Conservation (phyloP, 2,113 vertebrate species). For the Oreochromis niloticus region DNA sequence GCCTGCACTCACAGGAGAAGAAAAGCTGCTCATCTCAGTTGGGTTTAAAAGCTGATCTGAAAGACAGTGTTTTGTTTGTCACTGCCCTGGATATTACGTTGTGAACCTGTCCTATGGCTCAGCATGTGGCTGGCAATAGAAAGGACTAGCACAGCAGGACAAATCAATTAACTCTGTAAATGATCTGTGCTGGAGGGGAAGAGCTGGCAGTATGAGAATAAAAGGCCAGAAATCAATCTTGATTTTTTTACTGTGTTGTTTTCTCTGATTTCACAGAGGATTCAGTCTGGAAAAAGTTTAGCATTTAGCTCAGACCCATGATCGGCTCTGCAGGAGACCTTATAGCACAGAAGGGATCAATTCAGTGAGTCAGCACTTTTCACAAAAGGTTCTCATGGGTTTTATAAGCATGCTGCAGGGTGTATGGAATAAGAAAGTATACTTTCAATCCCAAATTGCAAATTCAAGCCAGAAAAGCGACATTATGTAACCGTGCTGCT, state of each 20-base stretch:
- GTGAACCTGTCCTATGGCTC: conserved; percentile 24
- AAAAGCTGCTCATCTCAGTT: neutral
- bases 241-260: conserved; percentile 1
- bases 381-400: neutral
- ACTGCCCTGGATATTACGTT: neutral
- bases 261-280: conserved; percentile 8
- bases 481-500: neutral
- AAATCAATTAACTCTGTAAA: conserved; percentile 55
- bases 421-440: neutral
- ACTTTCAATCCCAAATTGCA: conserved; percentile 2
- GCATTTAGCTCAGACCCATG: neutral
- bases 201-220: conserved; percentile 9
- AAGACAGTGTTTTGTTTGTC: conserved; percentile 7
- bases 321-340: neutral
- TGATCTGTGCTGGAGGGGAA: conserved; percentile 24
- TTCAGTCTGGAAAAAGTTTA: neutral
- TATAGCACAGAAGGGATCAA: neutral
- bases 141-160: conserved; percentile 23
- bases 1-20: neutral
- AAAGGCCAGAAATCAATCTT: conserved; percentile 27
- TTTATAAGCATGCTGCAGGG: conserved; percentile 8
- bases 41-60: conserved; percentile 26
- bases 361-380: conserved; percentile 41
- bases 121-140: conserved; percentile 26
- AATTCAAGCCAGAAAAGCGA: neutral